Conservation (phyloP, 2,888 invertebrate genomes). For the Bombylius discolor region DNA sequence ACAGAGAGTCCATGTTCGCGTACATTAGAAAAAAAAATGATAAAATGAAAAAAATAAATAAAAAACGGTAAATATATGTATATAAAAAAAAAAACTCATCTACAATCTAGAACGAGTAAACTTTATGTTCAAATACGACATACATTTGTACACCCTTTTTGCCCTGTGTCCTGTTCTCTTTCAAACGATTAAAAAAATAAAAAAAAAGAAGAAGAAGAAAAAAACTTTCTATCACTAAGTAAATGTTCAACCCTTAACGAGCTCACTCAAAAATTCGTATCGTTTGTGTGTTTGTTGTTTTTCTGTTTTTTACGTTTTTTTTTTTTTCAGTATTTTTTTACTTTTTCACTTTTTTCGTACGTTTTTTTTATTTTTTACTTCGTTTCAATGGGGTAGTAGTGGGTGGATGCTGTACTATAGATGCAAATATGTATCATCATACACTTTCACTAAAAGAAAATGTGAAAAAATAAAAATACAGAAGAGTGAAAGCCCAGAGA, state of each 20-base stretch:
- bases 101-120: too few relatives aligned
- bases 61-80: too few relatives aligned
- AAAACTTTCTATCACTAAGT: background rate
- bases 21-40: background rate
- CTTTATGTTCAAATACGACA: too few relatives aligned
- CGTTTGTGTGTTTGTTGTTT: background rate
- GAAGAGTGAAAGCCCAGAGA: background rate
- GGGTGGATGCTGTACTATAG: background rate
- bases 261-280: background rate
- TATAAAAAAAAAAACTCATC: too few relatives aligned
- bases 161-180: background rate
- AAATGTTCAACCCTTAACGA: background rate
- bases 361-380: background rate
- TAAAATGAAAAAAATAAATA: background rate
- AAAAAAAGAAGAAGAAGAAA: too few relatives aligned
- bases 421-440: background rate
- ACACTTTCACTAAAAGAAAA: background rate
- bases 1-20: too few relatives aligned
- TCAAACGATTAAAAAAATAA: background rate
- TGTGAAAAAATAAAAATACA: background rate
- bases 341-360: background rate
- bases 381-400: background rate
- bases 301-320: background rate
- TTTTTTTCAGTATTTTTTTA: background rate
- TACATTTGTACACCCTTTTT: background rate